Percentiles rank a stretch among this genome's conserved stretches.
phyloP scores from a whole-genome alignment of 2,888 invertebrate genomes.

The Autographa gamma region DNA sequence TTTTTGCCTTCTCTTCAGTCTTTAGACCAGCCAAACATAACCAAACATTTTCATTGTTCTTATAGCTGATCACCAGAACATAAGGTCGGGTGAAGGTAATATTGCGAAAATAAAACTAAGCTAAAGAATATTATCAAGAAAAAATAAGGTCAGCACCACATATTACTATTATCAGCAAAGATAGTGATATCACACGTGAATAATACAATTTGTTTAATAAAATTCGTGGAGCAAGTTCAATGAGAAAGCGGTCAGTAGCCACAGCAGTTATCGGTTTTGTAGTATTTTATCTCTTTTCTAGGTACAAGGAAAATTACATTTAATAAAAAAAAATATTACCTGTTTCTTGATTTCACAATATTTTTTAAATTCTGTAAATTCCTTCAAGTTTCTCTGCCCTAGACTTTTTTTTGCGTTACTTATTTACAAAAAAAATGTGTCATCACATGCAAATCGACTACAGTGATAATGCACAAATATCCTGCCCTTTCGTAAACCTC shows the following conservation, averaged over 20 bases:
- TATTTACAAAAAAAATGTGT: too few species aligned
- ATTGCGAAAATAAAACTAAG: background rate
- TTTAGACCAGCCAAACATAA: too few species aligned
- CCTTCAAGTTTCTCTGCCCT: too few species aligned
- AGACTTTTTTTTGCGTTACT: too few species aligned
- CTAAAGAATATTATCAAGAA: background rate
- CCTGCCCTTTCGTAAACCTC: too few species aligned
- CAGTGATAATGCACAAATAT: too few species aligned
- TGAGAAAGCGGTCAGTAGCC: slow-evolving; percentile 1
- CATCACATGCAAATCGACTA: too few species aligned
- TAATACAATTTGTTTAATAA: background rate
- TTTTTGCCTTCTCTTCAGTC: too few species aligned
- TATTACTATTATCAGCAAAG: background rate
- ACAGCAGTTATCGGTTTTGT: background rate
- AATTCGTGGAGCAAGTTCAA: background rate
- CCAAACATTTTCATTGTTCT: background rate
- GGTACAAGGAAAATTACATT: too few species aligned
- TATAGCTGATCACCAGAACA: background rate
- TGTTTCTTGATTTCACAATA: too few species aligned
- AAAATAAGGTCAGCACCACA: background rate
- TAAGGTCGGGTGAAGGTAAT: background rate
- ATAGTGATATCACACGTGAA: background rate
- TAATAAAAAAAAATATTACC: background rate
- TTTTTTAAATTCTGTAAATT: too few species aligned
- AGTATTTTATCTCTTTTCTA: background rate